Base-by-base conservation (phyloP, 2,888 invertebrate genomes). In the Xanthia togata region DNA sequence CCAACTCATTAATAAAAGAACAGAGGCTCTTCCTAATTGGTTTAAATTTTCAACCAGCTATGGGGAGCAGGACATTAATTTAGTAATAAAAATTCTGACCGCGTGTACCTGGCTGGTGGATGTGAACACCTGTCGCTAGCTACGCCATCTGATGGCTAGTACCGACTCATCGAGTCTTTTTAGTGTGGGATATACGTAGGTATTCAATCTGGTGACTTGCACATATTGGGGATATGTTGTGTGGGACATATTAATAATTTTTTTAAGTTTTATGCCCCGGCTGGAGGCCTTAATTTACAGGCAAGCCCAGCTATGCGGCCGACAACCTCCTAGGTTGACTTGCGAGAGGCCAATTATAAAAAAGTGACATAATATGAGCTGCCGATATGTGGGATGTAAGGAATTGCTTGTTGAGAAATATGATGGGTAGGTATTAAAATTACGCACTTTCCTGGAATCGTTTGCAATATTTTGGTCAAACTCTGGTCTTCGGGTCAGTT, bases 91-190 rank as follows among this genome's bases (percentile, higher is more conserved):
- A 77, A 80, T 82, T 82, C 82, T 26, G 53, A 1, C 0, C 62
- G 31, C 70, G 62, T 82, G 14, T 62, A 9, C 35, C 11, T 62
- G 50, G 62, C 12, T 50, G 17, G 70, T 65, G 31, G 55, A 67
- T 57, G 26, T 35, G 80, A 69, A 70, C 80, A 80, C 78, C 80
- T 80, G 80, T 82, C 80, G 50, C 57, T 35, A 53, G 41, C 35
- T 8, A 53, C 57, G 57, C 20, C 47, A 69, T 65, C 64, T 68
- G 68, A 8, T 11, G 44, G n/a, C 23, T 26, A 72, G 60, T 14
- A 73, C 14, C 4, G 12, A n/a, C 14, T 38, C 23, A 63, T 63
- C 31, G 14, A 20, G 12, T 20, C 12, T 55, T 53, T 35, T n/a
- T 41, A 23, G 31, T 14, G 14, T 9, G 38, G 35, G 35, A 62